A percentile compares a stretch with the other conserved stretches of the same genome.
Evolutionary conservation across 2,797 vertebrate genomes (phyloP).

Genomic region (Cottoperca gobio): DNA sequence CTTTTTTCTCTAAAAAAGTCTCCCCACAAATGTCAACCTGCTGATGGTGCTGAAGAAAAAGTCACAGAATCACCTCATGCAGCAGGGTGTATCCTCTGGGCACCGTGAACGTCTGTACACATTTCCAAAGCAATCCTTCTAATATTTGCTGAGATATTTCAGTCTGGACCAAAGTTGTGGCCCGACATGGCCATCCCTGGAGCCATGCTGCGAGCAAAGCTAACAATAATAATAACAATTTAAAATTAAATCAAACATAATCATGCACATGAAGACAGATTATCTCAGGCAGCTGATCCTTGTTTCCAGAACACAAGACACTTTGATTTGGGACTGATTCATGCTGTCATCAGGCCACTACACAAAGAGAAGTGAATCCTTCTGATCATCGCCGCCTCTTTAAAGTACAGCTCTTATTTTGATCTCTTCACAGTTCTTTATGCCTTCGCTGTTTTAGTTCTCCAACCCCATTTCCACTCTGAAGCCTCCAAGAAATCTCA

Average conservation of each 20-base stretch:
- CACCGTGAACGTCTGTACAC: not conserved
- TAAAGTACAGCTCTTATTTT: slow-evolving; percentile 6
- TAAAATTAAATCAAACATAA: too few relatives aligned
- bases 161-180: not conserved
- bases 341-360: slow-evolving; percentile 37
- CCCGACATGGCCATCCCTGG: too few relatives aligned
- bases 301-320: slow-evolving; percentile 22
- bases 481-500: slow-evolving; percentile 36
- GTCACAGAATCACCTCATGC: not conserved
- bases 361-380: slow-evolving; percentile 1
- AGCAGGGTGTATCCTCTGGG: not conserved
- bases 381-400: slow-evolving; percentile 9
- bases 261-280: slow-evolving; percentile 13
- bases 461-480: slow-evolving; percentile 19
- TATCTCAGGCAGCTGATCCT: slow-evolving; percentile 13
- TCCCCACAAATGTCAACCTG: not conserved
- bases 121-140: not conserved
- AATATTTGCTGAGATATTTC: not conserved
- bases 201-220: not conserved
- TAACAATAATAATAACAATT: not conserved
- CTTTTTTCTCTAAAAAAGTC: not conserved
- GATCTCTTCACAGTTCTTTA: slow-evolving; percentile 29
- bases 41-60: not conserved
- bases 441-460: not conserved
- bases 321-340: slow-evolving; percentile 10